These are phyloP conservation scores for Malacoraja senta DNA, from an alignment of 2,797 vertebrate species.

Conservation along the genomic window DNA sequence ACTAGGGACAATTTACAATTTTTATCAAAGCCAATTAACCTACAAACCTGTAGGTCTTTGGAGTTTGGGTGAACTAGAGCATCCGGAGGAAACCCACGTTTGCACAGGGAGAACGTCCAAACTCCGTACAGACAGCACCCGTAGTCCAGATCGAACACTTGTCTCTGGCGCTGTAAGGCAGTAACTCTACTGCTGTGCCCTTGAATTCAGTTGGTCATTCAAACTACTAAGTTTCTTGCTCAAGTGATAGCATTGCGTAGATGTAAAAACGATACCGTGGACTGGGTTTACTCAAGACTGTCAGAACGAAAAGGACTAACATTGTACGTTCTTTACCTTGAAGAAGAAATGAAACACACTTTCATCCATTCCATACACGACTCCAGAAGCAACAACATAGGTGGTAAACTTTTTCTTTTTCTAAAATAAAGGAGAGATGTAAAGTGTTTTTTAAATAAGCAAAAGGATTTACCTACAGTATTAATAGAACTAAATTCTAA, in stretches of 20 bases:
- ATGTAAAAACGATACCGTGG: background rate
- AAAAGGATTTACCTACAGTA: background rate
- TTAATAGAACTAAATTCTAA: background rate
- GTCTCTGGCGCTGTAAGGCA: too few species aligned
- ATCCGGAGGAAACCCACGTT: too few species aligned
- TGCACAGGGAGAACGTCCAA: too few species aligned
- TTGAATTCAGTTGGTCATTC: too few species aligned
- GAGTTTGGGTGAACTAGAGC: too few species aligned
- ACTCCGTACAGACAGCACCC: too few species aligned
- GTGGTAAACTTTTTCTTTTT: slow-evolving; percentile 61
- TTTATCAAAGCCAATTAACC: too few species aligned
- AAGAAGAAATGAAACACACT: slow-evolving; percentile 80
- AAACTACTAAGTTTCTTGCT: background rate
- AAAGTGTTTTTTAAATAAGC: background rate
- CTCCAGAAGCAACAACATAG: slow-evolving; percentile 76
- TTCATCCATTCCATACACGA: slow-evolving; percentile 82
- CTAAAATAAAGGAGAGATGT: slow-evolving; percentile 44
- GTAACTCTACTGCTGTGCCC: too few species aligned
- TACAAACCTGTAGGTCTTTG: too few species aligned
- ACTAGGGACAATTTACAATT: too few species aligned
- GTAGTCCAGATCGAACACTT: too few species aligned
- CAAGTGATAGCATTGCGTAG: background rate
- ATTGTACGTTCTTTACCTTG: slow-evolving; percentile 63
- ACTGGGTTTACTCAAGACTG: background rate
- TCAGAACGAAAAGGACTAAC: background rate